Conservation (phyloP, 2,888 invertebrate species). For the Colletes collaris region DNA sequence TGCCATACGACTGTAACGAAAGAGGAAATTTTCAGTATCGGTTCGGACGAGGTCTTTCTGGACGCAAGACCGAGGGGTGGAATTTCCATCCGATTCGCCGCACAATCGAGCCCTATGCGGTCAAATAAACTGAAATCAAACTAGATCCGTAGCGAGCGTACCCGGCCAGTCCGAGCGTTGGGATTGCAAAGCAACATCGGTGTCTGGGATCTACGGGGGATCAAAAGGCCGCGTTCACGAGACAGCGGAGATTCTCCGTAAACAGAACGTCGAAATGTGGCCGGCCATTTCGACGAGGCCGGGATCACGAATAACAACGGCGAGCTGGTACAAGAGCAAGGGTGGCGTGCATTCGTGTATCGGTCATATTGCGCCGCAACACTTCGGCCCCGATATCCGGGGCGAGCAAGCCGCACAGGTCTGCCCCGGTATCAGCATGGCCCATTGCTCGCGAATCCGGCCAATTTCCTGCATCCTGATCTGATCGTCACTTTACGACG, state of each 20-base stretch:
- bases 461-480: slow-evolving; percentile 82
- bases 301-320: slow-evolving; percentile 38
- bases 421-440: slow-evolving; percentile 79
- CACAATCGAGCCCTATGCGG: slow-evolving; percentile 1
- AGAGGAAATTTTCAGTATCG: background rate
- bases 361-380: slow-evolving; percentile 57
- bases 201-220: slow-evolving; percentile 26
- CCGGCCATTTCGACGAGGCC: slow-evolving; percentile 8
- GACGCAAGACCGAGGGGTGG: too few species aligned
- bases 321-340: background rate
- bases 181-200: background rate
- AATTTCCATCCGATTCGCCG: background rate
- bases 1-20: background rate
- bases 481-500: slow-evolving; percentile 83
- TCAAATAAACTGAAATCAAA: slow-evolving; percentile 17
- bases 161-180: background rate
- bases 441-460: slow-evolving; percentile 82
- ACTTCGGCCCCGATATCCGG: slow-evolving; percentile 67
- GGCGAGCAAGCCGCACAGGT: slow-evolving; percentile 61
- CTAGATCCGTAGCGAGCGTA: background rate
- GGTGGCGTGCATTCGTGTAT: slow-evolving; percentile 27
- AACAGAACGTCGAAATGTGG: slow-evolving; percentile 40
- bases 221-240: slow-evolving; percentile 15
- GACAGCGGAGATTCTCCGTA: slow-evolving; percentile 29
- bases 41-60: too few species aligned